phyloP scores from a whole-genome alignment of 2,113 vertebrate species.

The Quiscalus mexicanus region DNA sequence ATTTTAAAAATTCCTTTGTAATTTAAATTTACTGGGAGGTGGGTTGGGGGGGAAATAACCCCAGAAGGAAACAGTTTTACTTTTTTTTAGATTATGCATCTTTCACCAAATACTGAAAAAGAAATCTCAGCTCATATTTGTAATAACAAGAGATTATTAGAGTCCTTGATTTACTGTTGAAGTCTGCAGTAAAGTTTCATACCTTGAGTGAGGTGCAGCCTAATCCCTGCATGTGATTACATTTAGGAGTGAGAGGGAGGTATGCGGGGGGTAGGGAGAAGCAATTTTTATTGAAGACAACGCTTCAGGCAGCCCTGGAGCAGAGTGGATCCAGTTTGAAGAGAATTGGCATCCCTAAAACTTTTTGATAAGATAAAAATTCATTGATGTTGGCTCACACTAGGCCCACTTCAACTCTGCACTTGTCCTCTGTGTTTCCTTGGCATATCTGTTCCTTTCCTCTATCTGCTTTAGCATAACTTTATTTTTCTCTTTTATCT shows the following conservation, averaged over 20 bases:
- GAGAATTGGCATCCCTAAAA: constrained; percentile 76
- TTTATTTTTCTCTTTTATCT: constrained; percentile 93
- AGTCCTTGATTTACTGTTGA: constrained; percentile 69
- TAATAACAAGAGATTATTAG: constrained; percentile 54
- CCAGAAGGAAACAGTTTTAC: not conserved
- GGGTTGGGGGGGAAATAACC: not conserved
- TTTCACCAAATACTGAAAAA: constrained; percentile 47
- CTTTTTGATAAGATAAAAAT: constrained; percentile 82
- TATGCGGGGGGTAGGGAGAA: not conserved
- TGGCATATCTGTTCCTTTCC: constrained; percentile 73
- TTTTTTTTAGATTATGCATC: constrained; percentile 21
- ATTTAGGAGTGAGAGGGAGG: not conserved
- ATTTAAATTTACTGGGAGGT: not conserved
- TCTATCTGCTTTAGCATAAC: constrained; percentile 80
- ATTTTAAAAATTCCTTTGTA: not conserved
- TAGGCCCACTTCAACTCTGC: constrained; percentile 75
- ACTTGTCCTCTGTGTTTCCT: constrained; percentile 77
- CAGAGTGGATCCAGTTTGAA: constrained; percentile 68
- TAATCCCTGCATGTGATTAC: constrained; percentile 63
- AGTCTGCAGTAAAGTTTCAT: constrained; percentile 54
- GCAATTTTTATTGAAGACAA: constrained; percentile 64
- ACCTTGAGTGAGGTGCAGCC: constrained; percentile 57
- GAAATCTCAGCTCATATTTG: constrained; percentile 43
- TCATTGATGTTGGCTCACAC: constrained; percentile 79
- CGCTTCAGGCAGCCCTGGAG: constrained; percentile 71